These are phyloP conservation scores for Drosophila ezoana DNA, from an alignment of 2,888 invertebrate genomes.

Conservation along the genomic window DNA sequence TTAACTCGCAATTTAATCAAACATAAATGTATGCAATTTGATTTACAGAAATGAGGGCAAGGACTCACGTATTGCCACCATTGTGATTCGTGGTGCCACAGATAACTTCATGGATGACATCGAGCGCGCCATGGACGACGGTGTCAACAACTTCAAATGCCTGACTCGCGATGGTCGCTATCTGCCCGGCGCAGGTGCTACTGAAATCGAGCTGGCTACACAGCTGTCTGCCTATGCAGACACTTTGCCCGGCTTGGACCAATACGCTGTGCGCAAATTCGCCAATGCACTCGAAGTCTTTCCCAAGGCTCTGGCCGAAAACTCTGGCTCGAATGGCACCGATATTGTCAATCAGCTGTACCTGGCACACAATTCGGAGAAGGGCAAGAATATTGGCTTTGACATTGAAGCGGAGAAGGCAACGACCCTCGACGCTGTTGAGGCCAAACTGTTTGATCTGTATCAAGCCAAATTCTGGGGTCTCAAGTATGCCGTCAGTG, in stretches of 20 bases:
- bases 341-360: constrained; percentile 95
- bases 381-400: constrained; percentile 92
- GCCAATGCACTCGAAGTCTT: constrained; percentile 94
- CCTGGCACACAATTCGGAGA: constrained; percentile 93
- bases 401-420: constrained; percentile 93
- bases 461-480: constrained; percentile 96
- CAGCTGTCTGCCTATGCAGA: constrained; percentile 95
- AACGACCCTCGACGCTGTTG: constrained; percentile 90
- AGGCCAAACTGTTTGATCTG: constrained; percentile 92
- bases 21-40: not conserved
- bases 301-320: constrained; percentile 97
- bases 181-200: constrained; percentile 97
- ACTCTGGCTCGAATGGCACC: constrained; percentile 95
- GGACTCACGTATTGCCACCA: constrained; percentile 95
- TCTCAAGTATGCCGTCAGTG: constrained; percentile 96
- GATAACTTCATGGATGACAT: constrained; percentile 99
- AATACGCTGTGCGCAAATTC: constrained; percentile 98
- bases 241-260: constrained; percentile 96
- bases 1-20: not conserved
- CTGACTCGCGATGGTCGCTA: constrained; percentile 90
- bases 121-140: constrained; percentile 99
- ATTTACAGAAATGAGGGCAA: constrained; percentile 88
- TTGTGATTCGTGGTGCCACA: constrained; percentile 97
- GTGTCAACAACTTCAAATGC: constrained; percentile 98
- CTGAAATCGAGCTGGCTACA: constrained; percentile 96